Percentiles rank a stretch among this genome's conserved stretches.
Conservation (phyloP, 2,113 vertebrate species). For the Thomomys bottae region DNA sequence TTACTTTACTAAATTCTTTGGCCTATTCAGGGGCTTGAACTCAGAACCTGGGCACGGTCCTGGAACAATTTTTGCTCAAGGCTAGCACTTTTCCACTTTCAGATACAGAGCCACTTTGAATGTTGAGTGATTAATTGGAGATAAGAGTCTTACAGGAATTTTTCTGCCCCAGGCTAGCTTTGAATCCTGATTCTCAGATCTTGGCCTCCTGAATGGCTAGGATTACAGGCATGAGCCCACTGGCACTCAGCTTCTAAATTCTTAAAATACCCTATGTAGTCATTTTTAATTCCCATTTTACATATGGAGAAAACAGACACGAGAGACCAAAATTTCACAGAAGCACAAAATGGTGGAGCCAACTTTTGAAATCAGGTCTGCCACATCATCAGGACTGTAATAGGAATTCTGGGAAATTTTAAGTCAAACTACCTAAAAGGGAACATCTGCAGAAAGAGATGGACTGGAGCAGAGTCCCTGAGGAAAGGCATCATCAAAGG, state of each 20-base stretch:
- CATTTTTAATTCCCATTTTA: constrained; percentile 25
- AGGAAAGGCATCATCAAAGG: background rate
- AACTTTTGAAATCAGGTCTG: constrained; percentile 10
- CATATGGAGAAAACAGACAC: background rate
- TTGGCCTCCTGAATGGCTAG: too few relatives aligned
- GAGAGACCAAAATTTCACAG: background rate
- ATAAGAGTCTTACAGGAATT: too few relatives aligned
- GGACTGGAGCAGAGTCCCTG: background rate
- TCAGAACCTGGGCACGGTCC: too few relatives aligned
- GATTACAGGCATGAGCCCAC: too few relatives aligned
- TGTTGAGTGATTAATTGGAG: too few relatives aligned
- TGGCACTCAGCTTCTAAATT: background rate
- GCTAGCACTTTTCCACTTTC: too few relatives aligned
- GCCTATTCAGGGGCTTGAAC: too few relatives aligned
- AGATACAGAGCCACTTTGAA: too few relatives aligned
- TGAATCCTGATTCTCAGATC: too few relatives aligned
- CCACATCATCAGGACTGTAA: background rate
- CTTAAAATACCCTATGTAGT: background rate
- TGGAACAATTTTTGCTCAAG: too few relatives aligned
- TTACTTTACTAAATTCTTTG: constrained; percentile 17
- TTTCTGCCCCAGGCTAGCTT: too few relatives aligned
- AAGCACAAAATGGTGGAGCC: background rate
- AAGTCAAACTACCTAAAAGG: background rate
- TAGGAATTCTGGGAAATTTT: background rate
- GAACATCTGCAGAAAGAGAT: background rate